A percentile compares a stretch with the other conserved stretches of the same genome.
Conservation (phyloP, 2,113 vertebrate species). For the Rynchops niger region DNA sequence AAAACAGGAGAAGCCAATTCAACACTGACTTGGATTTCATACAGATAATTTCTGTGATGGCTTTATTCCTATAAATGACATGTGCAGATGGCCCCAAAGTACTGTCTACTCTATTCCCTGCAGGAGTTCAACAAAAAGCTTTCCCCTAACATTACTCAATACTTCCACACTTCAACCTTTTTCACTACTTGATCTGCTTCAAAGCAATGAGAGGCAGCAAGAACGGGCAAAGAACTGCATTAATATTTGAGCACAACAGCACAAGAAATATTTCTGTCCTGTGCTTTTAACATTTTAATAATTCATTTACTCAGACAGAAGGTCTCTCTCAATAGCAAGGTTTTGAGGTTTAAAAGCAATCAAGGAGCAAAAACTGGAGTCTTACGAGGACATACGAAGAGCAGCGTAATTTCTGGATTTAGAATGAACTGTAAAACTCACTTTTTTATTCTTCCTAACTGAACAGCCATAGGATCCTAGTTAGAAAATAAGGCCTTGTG, state of each 20-base stretch:
- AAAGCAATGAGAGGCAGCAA: background rate
- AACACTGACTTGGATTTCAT: background rate
- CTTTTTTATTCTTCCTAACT: background rate
- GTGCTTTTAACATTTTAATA: constrained; percentile 55
- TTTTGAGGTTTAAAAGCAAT: constrained; percentile 37
- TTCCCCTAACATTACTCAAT: background rate
- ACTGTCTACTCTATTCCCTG: background rate
- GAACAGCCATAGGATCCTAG: background rate
- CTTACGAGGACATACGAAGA: background rate
- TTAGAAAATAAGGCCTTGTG: background rate
- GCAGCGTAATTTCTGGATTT: background rate
- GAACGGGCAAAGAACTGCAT: constrained; percentile 2
- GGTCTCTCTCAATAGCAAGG: background rate
- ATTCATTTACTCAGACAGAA: constrained; percentile 37
- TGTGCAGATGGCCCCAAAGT: background rate
- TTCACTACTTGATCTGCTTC: background rate
- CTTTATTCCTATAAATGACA: background rate
- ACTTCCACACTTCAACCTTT: background rate
- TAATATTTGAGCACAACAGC: constrained; percentile 47
- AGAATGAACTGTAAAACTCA: background rate
- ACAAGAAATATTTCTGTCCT: constrained; percentile 1
- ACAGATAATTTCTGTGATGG: background rate
- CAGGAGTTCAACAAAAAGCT: background rate
- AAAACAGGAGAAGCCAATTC: background rate
- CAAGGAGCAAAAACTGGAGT: background rate